Base-by-base conservation (phyloP, 2,888 invertebrate genomes). In the Eristalis pertinax region DNA sequence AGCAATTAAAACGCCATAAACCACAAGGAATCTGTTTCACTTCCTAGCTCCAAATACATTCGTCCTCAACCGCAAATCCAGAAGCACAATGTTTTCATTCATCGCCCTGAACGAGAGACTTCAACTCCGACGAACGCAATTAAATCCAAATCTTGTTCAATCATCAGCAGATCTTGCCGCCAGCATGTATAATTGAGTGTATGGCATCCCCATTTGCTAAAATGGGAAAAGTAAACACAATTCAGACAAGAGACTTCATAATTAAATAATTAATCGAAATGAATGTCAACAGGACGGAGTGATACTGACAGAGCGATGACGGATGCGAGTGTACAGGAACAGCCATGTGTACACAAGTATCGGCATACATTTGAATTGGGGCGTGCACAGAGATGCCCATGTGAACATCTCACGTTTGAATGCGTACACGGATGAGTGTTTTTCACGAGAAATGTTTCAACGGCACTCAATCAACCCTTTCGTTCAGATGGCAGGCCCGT, bases 251-350 rank as follows among this genome's bases (percentile, higher is more conserved):
- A 75, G 64, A 74, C 58, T 26, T 65, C 74, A 72, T 85, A 81
- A 81, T 76, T 85, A 76, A 85, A 85, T 85, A 81, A 85, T 81
- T 85, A 81, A 84, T 60, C 76, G 58, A 24, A 81, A 76, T 69
- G 43, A 76, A 73, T 81, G 76, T 85, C 81, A 81, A 72, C 70
- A 58, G 15, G 41, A 78, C 72, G 58, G n/a, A n/a, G n/a, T 29
- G 32, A 29, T 63, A 29, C 32, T 29, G 63, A n/a, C 15, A 13
- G 29, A 29, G 19, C 32, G 8, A 63, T 15, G 32, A 29, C 15
- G n/a, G 15, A 5, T 62, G 29, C 2, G n/a, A 32, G 24, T 7
- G 62, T n/a, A n/a, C 15, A 63, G 2, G 24, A 29, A 11, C 63
- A 63, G 32, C 63, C 63, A 4, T 63, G 24, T 63, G 11, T 63